These are phyloP conservation scores for Nothura maculosa DNA, from an alignment of 2,797 vertebrate species.

Conservation along the genomic window DNA sequence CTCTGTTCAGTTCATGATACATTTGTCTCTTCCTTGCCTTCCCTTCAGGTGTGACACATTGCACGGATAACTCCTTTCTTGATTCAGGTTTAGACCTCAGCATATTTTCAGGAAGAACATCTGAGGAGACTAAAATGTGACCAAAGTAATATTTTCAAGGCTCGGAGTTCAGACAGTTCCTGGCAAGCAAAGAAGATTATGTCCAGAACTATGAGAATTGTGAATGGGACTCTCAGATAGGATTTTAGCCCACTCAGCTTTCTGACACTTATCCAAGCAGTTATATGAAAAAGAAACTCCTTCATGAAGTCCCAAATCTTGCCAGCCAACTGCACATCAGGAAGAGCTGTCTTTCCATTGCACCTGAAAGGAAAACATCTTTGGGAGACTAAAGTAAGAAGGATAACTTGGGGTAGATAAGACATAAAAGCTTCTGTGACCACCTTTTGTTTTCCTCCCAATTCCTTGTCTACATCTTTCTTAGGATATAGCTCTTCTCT, in stretches of 20 bases:
- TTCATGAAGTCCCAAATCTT: not conserved
- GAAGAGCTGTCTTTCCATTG: constrained; percentile 6
- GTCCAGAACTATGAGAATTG: not conserved
- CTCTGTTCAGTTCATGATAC: constrained; percentile 7
- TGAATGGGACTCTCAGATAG: constrained; percentile 40
- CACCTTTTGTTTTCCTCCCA: not conserved
- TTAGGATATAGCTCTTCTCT: constrained; percentile 7
- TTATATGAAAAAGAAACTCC: not conserved
- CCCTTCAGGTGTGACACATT: constrained; percentile 25
- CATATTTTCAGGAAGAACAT: not conserved
- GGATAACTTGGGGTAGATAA: not conserved
- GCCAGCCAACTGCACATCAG: not conserved
- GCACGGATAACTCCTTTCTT: constrained; percentile 1
- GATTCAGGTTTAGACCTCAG: not conserved
- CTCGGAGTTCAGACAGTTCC: constrained; percentile 17
- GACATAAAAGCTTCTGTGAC: not conserved
- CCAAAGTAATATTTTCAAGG: not conserved
- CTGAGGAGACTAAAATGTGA: not conserved
- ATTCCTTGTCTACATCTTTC: constrained; percentile 15
- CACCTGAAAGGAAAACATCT: constrained; percentile 17
- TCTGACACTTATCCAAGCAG: not conserved
- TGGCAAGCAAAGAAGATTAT: not conserved
- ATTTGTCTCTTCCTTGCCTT: constrained; percentile 15
- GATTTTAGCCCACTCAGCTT: constrained; percentile 12
- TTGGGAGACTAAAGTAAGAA: not conserved